phyloP scores from a whole-genome alignment of 1,140 invertebrate genomes.

The Formica selysi region DNA sequence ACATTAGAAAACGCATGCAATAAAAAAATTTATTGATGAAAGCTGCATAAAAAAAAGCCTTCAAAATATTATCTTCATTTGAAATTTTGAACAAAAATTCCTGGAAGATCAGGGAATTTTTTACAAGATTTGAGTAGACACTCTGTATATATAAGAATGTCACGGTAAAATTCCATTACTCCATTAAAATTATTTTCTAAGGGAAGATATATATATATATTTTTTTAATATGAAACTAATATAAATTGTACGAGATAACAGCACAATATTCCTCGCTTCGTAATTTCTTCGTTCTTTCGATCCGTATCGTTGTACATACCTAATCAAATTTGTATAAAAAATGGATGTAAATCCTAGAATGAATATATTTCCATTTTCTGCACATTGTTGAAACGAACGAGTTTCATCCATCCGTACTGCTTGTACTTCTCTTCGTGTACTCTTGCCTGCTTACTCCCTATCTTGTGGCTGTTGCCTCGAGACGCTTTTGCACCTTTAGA shows the following conservation, averaged over 20 bases:
- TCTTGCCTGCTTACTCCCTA: constrained; percentile 62
- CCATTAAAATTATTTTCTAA: background rate
- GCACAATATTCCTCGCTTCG: background rate
- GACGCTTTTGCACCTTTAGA: constrained; percentile 73
- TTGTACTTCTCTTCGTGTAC: constrained; percentile 33
- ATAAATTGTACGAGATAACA: background rate
- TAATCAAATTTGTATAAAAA: background rate
- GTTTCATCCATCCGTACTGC: background rate
- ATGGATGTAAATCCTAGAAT: background rate
- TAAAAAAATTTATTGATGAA: too few relatives aligned
- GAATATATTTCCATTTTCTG: constrained; percentile 1
- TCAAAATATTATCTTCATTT: too few relatives aligned
- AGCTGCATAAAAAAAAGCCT: too few relatives aligned
- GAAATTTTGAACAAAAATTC: too few relatives aligned
- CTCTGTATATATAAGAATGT: background rate
- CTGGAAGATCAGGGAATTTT: too few relatives aligned
- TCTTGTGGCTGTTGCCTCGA: constrained; percentile 61
- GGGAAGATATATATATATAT: background rate
- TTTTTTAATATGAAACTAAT: background rate
- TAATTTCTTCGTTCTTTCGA: background rate
- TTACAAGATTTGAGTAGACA: too few relatives aligned
- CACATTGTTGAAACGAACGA: background rate
- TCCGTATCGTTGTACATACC: background rate
- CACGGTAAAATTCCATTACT: background rate
- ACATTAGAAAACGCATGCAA: too few relatives aligned